phyloP scores from a whole-genome alignment of 2,113 vertebrate genomes.

The Arenaria interpres region DNA sequence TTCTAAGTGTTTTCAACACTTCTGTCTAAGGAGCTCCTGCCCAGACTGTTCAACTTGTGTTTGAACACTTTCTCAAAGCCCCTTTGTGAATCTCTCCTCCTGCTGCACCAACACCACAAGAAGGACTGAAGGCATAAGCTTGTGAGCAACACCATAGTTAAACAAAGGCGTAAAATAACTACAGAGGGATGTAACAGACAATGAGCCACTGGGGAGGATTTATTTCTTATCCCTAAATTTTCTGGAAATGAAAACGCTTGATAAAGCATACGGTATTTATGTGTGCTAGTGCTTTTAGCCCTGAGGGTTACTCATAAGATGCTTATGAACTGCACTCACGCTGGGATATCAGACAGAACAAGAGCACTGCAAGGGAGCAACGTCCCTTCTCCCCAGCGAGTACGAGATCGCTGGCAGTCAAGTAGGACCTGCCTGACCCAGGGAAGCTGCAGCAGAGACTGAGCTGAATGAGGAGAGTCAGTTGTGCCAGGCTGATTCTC shows the following conservation, averaged over 20 bases:
- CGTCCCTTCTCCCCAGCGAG: background rate
- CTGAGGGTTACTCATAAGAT: background rate
- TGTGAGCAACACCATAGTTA: background rate
- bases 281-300: constrained; percentile 11
- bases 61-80: background rate
- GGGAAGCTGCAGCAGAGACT: background rate
- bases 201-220: constrained; percentile 8
- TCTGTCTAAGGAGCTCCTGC: background rate
- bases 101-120: background rate
- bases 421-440: background rate
- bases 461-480: background rate
- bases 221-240: background rate
- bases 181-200: constrained; percentile 6
- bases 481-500: background rate
- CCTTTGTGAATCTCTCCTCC: background rate
- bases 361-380: background rate
- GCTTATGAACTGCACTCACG: background rate
- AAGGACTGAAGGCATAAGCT: background rate
- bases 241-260: background rate
- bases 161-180: background rate
- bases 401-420: background rate
- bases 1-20: background rate
- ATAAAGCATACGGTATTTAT: background rate
- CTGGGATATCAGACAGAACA: background rate
- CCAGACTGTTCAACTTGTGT: background rate